Percentiles rank a stretch among this genome's conserved stretches.
Conservation (phyloP, 2,797 vertebrate genomes). For the Oreochromis grahami region DNA sequence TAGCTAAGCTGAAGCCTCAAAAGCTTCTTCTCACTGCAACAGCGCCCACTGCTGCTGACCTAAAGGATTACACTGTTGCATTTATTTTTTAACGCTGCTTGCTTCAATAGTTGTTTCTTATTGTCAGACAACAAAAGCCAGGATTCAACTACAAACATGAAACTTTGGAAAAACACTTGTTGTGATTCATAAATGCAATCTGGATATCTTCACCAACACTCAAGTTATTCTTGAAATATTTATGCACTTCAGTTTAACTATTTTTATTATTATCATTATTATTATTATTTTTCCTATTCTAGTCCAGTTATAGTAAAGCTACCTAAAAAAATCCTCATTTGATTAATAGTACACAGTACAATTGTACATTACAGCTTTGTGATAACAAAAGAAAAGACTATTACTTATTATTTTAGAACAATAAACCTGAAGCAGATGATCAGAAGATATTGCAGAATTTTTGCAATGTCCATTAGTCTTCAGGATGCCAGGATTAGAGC, state of each 20-base stretch:
- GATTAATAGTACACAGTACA: not conserved
- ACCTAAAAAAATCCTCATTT: not conserved
- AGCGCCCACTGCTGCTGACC: conserved; percentile 27
- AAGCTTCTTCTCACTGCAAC: not conserved
- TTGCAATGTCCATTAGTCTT: not conserved
- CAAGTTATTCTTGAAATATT: not conserved
- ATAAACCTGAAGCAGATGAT: not conserved
- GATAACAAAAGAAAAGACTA: not conserved
- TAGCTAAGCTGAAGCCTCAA: conserved; percentile 52
- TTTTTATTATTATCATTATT: not conserved
- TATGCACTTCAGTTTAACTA: not conserved
- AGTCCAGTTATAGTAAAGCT: not conserved
- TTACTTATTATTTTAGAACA: not conserved
- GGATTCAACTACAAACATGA: not conserved
- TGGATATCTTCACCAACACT: too few relatives aligned
- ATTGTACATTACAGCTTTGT: too few relatives aligned
- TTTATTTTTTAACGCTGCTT: not conserved
- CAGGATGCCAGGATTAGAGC: too few relatives aligned
- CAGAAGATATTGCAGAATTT: not conserved
- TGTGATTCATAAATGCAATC: not conserved
- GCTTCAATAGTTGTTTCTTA: too few relatives aligned
- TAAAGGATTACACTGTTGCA: not conserved
- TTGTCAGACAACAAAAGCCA: too few relatives aligned
- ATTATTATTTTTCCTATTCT: not conserved
- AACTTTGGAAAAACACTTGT: not conserved